phyloP scores from a whole-genome alignment of 1,140 invertebrate genomes.

The Sitophilus oryzae region DNA sequence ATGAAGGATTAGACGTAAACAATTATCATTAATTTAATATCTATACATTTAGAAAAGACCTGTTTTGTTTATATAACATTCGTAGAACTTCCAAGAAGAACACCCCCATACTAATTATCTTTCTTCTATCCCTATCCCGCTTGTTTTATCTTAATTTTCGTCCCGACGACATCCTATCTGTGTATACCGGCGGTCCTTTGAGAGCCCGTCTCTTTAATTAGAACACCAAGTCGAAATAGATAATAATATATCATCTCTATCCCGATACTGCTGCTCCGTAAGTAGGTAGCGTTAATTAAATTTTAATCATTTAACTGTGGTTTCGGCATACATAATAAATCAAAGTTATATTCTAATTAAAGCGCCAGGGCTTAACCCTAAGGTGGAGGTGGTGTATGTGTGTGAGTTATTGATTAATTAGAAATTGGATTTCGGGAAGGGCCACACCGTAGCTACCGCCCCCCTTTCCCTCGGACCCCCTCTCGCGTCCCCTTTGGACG shows the following conservation, averaged over 20 bases:
- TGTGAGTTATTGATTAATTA: conserved; percentile 5
- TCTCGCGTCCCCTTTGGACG: too few relatives aligned
- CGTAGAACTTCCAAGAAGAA: too few relatives aligned
- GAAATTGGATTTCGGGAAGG: conserved; percentile 2
- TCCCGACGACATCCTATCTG: not conserved
- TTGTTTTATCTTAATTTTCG: too few relatives aligned
- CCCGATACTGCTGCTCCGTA: not conserved
- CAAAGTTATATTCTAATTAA: conserved; percentile 8
- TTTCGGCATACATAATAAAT: conserved; percentile 7
- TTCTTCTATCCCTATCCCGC: too few relatives aligned
- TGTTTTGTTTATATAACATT: too few relatives aligned
- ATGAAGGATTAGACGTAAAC: too few relatives aligned
- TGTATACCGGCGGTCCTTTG: not conserved
- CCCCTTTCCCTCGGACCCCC: too few relatives aligned
- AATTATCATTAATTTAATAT: too few relatives aligned
- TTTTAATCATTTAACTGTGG: conserved; percentile 4
- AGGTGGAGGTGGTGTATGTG: too few relatives aligned
- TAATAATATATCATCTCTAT: not conserved
- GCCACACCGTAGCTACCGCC: too few relatives aligned
- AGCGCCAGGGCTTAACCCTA: not conserved
- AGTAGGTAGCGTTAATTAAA: conserved; percentile 5
- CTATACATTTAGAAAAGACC: too few relatives aligned
- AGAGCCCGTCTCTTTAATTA: not conserved
- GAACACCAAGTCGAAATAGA: not conserved
- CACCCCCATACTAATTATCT: too few relatives aligned